These are phyloP conservation scores for Neotoxoptera formosana DNA, from an alignment of 1,140 invertebrate species.

Conservation along the genomic window DNA sequence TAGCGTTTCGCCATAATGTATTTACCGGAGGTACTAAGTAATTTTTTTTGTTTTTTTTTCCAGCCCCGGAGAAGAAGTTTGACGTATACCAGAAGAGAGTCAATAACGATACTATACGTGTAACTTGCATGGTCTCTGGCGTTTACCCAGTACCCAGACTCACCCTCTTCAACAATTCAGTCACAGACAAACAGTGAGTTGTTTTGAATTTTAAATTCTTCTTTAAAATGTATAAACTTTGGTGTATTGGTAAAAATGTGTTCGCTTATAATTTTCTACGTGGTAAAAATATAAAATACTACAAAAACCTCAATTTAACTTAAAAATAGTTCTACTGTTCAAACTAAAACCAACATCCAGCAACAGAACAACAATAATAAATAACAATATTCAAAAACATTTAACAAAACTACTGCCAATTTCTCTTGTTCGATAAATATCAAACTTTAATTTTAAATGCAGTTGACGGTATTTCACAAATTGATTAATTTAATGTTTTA, in stretches of 20 bases:
- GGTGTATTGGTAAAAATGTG: background rate
- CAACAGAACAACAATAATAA: background rate
- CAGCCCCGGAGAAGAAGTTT: slow-evolving; percentile 68
- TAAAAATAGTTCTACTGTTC: background rate
- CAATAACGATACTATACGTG: slow-evolving; percentile 65
- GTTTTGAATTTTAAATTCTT: background rate
- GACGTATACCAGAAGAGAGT: slow-evolving; percentile 66
- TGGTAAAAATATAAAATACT: background rate
- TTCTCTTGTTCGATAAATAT: background rate
- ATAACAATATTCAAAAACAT: background rate
- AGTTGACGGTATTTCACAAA: background rate
- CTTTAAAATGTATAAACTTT: background rate
- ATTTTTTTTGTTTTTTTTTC: slow-evolving; percentile 59
- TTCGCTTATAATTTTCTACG: background rate
- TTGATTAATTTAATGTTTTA: background rate
- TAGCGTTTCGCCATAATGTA: background rate
- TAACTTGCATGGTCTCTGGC: slow-evolving; percentile 68
- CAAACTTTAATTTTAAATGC: background rate
- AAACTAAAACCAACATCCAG: background rate
- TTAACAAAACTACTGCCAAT: background rate
- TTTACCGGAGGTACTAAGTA: background rate
- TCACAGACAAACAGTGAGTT: slow-evolving; percentile 54
- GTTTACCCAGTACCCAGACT: slow-evolving; percentile 69
- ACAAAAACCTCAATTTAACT: background rate
- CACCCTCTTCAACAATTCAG: slow-evolving; percentile 62